These are phyloP conservation scores for Parazoanthus darwini DNA, from an alignment of 92 coral and sea anemone genomes.

Conservation along the genomic window DNA sequence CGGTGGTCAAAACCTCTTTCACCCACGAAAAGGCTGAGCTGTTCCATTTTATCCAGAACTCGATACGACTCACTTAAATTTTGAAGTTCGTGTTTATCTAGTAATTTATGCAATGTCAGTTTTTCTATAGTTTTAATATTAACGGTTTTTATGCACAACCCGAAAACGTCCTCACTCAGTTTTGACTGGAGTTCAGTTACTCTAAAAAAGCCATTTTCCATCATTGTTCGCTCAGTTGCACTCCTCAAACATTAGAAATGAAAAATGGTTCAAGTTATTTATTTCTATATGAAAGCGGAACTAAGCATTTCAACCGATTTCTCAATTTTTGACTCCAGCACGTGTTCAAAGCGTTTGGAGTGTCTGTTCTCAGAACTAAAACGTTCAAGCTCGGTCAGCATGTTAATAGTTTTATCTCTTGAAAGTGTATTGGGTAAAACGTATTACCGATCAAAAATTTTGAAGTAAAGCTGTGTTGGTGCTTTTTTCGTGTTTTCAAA, in stretches of 20 bases:
- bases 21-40: neutral
- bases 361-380: slow-evolving; percentile 6
- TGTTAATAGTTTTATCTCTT: neutral
- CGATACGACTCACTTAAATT: neutral
- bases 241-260: neutral
- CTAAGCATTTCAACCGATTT: neutral
- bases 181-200: no score
- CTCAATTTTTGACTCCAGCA: neutral
- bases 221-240: no score
- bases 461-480: neutral
- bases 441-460: neutral
- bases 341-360: neutral
- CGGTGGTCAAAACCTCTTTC: neutral
- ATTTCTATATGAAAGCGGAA: neutral
- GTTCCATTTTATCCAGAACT: neutral
- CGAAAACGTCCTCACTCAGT: no score
- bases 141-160: no score
- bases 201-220: no score
- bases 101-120: no score
- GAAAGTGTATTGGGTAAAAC: neutral
- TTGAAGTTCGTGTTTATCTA: no score
- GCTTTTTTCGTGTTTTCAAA: no score
- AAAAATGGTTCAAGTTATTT: neutral
- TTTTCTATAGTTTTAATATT: no score
- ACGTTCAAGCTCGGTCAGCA: neutral